A percentile compares a stretch with the other conserved stretches of the same genome.
Conservation (phyloP, 2,888 invertebrate genomes). For the Oeneis ivallda region DNA sequence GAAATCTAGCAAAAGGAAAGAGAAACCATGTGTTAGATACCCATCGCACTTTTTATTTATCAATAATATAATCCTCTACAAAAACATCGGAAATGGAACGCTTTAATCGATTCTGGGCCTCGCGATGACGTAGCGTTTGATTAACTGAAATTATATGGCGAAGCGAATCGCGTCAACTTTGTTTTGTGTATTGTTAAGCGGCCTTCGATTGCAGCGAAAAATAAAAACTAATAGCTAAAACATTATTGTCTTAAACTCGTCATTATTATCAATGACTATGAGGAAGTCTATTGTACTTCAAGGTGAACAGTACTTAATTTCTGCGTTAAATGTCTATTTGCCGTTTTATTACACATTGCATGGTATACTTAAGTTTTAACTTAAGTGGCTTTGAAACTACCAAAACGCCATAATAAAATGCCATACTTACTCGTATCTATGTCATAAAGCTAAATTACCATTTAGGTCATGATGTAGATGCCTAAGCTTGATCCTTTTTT, state of each 20-base stretch:
- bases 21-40: constrained; percentile 1
- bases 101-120: constrained; percentile 77
- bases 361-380: neutral
- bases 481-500: neutral
- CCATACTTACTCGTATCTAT: neutral
- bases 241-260: constrained; percentile 77
- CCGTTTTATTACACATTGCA: constrained; percentile 12
- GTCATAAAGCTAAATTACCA: neutral
- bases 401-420: neutral
- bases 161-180: constrained; percentile 72
- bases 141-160: constrained; percentile 79
- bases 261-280: constrained; percentile 69
- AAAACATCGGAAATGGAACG: constrained; percentile 78
- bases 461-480: neutral
- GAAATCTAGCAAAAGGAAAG: neutral
- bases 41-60: constrained; percentile 7
- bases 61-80: constrained; percentile 47
- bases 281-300: constrained; percentile 77
- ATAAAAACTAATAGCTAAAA: constrained; percentile 76
- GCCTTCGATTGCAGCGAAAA: constrained; percentile 71
- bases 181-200: constrained; percentile 75
- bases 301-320: constrained; percentile 66
- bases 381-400: constrained; percentile 5
- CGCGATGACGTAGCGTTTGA: constrained; percentile 74
- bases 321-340: constrained; percentile 23